Evolutionary conservation across 2,797 vertebrate species (phyloP).

Genomic region (Rhyacichthys aspro): DNA sequence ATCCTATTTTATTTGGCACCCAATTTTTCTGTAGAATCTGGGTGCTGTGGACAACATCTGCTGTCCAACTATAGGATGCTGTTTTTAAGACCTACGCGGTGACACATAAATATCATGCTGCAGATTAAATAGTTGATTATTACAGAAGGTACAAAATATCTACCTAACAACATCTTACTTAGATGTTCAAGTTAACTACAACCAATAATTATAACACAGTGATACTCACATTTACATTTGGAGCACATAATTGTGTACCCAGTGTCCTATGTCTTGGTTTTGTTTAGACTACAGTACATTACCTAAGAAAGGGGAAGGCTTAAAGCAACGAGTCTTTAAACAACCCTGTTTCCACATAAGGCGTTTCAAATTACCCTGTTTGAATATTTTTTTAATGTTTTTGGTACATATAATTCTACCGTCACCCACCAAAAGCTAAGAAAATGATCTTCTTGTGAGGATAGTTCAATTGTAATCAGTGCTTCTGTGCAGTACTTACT

Average conservation of each 20-base stretch:
- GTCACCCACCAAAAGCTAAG: slow-evolving; percentile 54
- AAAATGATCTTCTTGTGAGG: slow-evolving; percentile 30
- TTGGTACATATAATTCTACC: slow-evolving; percentile 53
- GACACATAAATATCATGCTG: slow-evolving; percentile 82
- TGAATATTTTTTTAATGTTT: slow-evolving; percentile 36
- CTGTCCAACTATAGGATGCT: slow-evolving; percentile 61
- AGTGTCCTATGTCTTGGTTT: slow-evolving; percentile 62
- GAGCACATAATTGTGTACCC: slow-evolving; percentile 64
- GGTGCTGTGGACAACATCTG: slow-evolving; percentile 46
- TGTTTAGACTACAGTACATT: slow-evolving; percentile 53
- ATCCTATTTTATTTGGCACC: slow-evolving; percentile 58
- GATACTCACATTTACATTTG: slow-evolving; percentile 80
- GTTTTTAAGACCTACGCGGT: slow-evolving; percentile 64
- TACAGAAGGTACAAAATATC: slow-evolving; percentile 80
- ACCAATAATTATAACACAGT: slow-evolving; percentile 75
- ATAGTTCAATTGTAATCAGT: slow-evolving; percentile 18
- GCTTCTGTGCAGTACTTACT: slow-evolving; percentile 28
- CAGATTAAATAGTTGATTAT: slow-evolving; percentile 81
- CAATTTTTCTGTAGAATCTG: slow-evolving; percentile 38
- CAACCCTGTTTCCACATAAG: slow-evolving; percentile 81
- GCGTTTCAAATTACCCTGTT: slow-evolving; percentile 77
- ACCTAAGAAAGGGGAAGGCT: slow-evolving; percentile 54
- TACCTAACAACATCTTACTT: slow-evolving; percentile 73
- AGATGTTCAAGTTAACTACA: slow-evolving; percentile 72
- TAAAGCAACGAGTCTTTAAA: slow-evolving; percentile 52